These are phyloP conservation scores for Alexandromys fortis DNA, from an alignment of 2,113 vertebrate species.

Conservation along the genomic window DNA sequence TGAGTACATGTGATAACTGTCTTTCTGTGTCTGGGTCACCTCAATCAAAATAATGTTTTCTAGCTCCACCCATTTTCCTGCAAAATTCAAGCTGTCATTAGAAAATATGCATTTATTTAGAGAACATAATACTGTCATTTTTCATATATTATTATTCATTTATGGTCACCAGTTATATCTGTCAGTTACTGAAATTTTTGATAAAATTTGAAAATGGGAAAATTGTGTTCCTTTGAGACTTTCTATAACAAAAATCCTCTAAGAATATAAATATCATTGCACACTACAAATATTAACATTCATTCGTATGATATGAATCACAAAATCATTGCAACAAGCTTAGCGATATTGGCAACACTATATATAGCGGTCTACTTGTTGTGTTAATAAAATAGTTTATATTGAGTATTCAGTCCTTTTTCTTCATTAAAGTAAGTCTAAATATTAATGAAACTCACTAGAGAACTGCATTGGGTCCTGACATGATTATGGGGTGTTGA, in stretches of 20 bases:
- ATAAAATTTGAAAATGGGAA: constrained; percentile 14
- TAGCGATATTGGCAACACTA: background rate
- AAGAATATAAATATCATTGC: background rate
- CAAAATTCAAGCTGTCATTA: too few relatives aligned
- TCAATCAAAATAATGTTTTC: too few relatives aligned
- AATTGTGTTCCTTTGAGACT: constrained; percentile 13
- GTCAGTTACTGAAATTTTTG: constrained; percentile 16
- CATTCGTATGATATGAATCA: background rate
- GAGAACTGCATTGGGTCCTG: constrained; percentile 53
- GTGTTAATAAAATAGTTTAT: constrained; percentile 18
- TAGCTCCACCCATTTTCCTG: too few relatives aligned
- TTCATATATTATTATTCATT: background rate
- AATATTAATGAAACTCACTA: constrained; percentile 74
- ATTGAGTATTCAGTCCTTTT: background rate
- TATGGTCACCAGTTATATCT: background rate
- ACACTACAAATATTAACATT: background rate
- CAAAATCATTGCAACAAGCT: constrained; percentile 7
- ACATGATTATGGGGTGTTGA: constrained; percentile 55
- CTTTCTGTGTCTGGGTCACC: too few relatives aligned
- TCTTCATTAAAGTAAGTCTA: constrained; percentile 65
- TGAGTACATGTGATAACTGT: too few relatives aligned
- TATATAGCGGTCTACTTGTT: background rate
- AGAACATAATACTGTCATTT: background rate
- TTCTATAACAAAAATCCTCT: constrained; percentile 4
- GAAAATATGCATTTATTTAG: background rate